Evolutionary conservation across 2,113 vertebrate species (phyloP).

Genomic region (Brachyhypopomus gauderio): DNA sequence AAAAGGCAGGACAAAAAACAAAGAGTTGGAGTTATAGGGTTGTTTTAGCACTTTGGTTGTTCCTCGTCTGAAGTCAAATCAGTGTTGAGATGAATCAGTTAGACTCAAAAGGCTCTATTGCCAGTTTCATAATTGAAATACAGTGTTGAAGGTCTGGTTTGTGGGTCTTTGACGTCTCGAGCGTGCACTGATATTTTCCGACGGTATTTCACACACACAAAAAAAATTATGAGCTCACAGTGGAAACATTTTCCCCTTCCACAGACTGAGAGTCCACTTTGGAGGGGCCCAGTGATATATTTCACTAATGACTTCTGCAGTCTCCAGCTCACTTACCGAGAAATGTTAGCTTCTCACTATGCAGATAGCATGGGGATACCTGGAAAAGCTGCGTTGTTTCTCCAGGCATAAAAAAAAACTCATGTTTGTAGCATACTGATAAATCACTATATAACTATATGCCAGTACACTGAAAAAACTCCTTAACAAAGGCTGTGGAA

Average conservation of each 20-base stretch:
- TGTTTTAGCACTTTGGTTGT: too few relatives aligned
- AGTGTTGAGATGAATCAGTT: background rate
- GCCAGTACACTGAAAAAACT: slow-evolving; percentile 55
- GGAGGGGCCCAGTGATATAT: slow-evolving; percentile 77
- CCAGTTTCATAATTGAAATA: slow-evolving; percentile 55
- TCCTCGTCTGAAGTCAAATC: background rate
- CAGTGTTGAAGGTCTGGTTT: slow-evolving; percentile 33
- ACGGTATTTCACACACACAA: slow-evolving; percentile 61
- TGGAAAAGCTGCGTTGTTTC: slow-evolving; percentile 70
- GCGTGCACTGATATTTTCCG: slow-evolving; percentile 67
- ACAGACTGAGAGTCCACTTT: slow-evolving; percentile 74
- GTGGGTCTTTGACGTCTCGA: slow-evolving; percentile 54
- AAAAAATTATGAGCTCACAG: slow-evolving; percentile 80
- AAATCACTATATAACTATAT: slow-evolving; percentile 44
- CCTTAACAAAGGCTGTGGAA: slow-evolving; percentile 59
- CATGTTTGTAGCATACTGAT: slow-evolving; percentile 35
- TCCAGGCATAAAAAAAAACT: slow-evolving; percentile 31
- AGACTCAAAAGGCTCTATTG: slow-evolving; percentile 20
- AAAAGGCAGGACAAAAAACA: too few relatives aligned
- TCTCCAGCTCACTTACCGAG: slow-evolving; percentile 67
- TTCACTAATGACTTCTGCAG: slow-evolving; percentile 78
- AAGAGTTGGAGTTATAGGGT: too few relatives aligned
- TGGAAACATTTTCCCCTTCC: slow-evolving; percentile 79
- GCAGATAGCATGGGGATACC: slow-evolving; percentile 64
- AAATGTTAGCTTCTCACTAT: slow-evolving; percentile 68